Conservation (phyloP, 37 sponge, comb jelly and placozoan genomes). For the Axinella damicornis region DNA sequence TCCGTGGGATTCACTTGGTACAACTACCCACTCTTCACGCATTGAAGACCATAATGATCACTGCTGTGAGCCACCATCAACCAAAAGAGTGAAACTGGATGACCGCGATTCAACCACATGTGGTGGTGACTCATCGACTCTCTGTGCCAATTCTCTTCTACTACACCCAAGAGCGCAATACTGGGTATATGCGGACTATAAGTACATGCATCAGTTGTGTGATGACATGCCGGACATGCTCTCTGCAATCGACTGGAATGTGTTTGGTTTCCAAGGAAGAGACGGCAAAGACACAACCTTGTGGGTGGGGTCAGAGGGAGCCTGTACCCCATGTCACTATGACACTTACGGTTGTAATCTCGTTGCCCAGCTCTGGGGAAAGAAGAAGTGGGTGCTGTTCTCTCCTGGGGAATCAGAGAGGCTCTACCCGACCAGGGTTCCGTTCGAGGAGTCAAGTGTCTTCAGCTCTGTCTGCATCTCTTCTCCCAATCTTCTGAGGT, state of each 20-base stretch:
- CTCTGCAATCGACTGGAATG: constrained; percentile 72
- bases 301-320: constrained; percentile 93
- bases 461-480: constrained; percentile 85
- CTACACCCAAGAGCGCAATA: constrained; percentile 21
- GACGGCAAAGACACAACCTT: constrained; percentile 70
- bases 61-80: not conserved
- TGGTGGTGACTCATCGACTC: not conserved
- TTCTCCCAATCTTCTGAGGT: constrained; percentile 56
- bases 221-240: constrained; percentile 42
- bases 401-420: constrained; percentile 58
- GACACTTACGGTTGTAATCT: constrained; percentile 97
- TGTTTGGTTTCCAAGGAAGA: constrained; percentile 82
- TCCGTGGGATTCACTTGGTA: not conserved
- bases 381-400: constrained; percentile 89
- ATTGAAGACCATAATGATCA: not conserved
- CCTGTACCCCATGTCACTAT: constrained; percentile 96
- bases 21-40: not conserved
- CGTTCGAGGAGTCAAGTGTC: constrained; percentile 96
- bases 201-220: constrained; percentile 82
- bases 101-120: too few relatives aligned
- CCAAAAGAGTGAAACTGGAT: constrained; percentile 3
- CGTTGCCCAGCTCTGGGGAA: constrained; percentile 89
- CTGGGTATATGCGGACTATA: constrained; percentile 92
- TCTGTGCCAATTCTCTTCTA: constrained; percentile 10
- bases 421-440: constrained; percentile 90